Conservation (phyloP, 2,113 vertebrate species). For the Connochaetes taurinus region DNA sequence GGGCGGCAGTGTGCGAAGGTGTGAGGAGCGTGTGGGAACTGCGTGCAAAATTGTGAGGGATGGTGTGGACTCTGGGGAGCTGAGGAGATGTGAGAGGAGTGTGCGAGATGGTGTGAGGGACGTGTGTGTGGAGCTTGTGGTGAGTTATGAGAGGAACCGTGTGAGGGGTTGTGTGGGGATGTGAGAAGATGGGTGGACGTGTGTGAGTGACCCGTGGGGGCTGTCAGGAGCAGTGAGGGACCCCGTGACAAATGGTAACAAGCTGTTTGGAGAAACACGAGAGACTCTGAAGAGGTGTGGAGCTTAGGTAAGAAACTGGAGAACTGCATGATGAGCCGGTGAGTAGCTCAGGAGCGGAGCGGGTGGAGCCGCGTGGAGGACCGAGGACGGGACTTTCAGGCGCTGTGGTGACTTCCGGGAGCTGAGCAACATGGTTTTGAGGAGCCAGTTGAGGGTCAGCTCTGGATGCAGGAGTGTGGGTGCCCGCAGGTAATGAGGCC, state of each 20-base stretch:
- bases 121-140: accelerated
- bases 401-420: accelerated
- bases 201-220: not conserved
- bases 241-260: not conserved
- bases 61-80: accelerated
- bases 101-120: not conserved
- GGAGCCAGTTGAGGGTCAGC: not conserved
- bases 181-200: too few relatives aligned
- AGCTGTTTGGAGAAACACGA: not conserved
- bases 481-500: accelerated
- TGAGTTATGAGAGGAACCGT: too few relatives aligned
- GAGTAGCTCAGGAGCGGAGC: not conserved
- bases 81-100: not conserved
- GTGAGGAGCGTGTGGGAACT: not conserved
- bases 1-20: accelerated
- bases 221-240: not conserved
- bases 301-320: not conserved
- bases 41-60: accelerated
- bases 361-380: not conserved
- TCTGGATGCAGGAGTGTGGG: not conserved
- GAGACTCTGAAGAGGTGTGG: not conserved
- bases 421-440: accelerated
- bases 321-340: accelerated
- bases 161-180: not conserved
- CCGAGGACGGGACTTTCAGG: accelerated